Conservation (phyloP, 2,797 vertebrate genomes). For the Ctenochaetus hawaiiensis region DNA sequence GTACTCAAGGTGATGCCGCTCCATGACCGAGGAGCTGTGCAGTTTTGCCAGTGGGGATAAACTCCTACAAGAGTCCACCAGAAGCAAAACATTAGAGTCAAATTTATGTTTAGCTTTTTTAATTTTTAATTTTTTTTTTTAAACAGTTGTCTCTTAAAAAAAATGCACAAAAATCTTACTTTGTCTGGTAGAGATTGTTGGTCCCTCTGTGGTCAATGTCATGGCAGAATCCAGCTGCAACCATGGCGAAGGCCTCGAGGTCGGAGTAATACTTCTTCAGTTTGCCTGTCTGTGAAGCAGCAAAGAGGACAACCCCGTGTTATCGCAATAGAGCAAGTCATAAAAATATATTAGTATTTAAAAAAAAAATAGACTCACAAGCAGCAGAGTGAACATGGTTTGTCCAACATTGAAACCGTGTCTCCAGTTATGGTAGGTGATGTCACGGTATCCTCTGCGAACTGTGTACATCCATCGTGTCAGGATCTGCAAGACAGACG, state of each 20-base stretch:
- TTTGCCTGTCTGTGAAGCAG: slow-evolving; percentile 89
- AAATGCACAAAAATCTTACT: slow-evolving; percentile 70
- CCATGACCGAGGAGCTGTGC: slow-evolving; percentile 92
- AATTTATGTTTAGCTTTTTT: background rate
- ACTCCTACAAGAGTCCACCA: slow-evolving; percentile 82
- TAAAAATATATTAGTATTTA: background rate
- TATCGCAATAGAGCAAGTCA: background rate
- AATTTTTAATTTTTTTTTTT: background rate
- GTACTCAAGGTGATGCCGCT: slow-evolving; percentile 94
- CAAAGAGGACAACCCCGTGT: background rate
- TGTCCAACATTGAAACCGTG: slow-evolving; percentile 97
- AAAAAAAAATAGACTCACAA: slow-evolving; percentile 75
- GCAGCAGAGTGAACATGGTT: slow-evolving; percentile 94
- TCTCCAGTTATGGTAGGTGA: slow-evolving; percentile 97
- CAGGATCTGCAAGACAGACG: slow-evolving; percentile 82
- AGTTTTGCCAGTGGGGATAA: slow-evolving; percentile 91
- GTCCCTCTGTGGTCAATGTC: slow-evolving; percentile 98
- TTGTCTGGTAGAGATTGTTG: slow-evolving; percentile 97
- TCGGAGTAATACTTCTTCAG: slow-evolving; percentile 96
- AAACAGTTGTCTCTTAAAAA: background rate
- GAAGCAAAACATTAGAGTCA: background rate
- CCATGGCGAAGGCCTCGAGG: slow-evolving; percentile 95
- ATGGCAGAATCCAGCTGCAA: slow-evolving; percentile 95
- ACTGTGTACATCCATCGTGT: slow-evolving; percentile 97
- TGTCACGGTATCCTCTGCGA: slow-evolving; percentile 91